These are phyloP conservation scores for Anodontia alba DNA, from an alignment of 2,888 invertebrate genomes.

Conservation along the genomic window DNA sequence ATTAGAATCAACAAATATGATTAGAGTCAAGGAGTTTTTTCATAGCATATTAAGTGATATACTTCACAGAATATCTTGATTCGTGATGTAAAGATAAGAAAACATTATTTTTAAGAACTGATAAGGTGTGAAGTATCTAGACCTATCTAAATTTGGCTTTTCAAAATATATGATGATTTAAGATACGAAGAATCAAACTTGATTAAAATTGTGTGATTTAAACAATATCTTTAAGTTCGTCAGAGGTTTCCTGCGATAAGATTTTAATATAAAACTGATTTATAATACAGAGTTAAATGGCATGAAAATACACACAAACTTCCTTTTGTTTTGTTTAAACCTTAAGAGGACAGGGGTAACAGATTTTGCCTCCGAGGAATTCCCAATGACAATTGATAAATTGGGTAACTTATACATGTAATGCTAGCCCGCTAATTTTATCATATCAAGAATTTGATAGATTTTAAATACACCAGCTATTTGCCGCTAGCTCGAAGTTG, in stretches of 20 bases:
- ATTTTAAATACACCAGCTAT: conserved; percentile 7
- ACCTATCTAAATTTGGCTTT: not conserved
- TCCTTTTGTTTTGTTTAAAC: not conserved
- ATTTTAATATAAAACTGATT: not conserved
- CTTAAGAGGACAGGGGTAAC: not conserved
- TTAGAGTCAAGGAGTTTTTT: no score
- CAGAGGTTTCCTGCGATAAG: not conserved
- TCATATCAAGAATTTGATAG: conserved; percentile 7
- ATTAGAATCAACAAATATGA: no score
- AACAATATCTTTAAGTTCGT: not conserved
- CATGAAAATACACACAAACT: not conserved
- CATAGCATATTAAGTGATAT: conserved; percentile 46
- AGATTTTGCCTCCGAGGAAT: conserved; percentile 6
- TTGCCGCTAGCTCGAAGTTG: conserved; percentile 12
- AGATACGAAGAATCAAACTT: not conserved
- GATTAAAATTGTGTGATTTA: conserved; percentile 4
- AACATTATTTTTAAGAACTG: conserved; percentile 43
- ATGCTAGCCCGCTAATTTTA: conserved; percentile 6
- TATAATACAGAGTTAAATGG: not conserved
- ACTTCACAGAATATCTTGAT: conserved; percentile 62
- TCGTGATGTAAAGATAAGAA: conserved; percentile 50
- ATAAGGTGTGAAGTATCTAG: conserved; percentile 47
- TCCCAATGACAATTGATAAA: conserved; percentile 2
- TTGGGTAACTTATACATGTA: conserved; percentile 9
- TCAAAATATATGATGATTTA: not conserved